Percentiles rank a stretch among this genome's conserved stretches.
phyloP scores from a whole-genome alignment of 2,113 vertebrate species.

The Vireo altiloquus region DNA sequence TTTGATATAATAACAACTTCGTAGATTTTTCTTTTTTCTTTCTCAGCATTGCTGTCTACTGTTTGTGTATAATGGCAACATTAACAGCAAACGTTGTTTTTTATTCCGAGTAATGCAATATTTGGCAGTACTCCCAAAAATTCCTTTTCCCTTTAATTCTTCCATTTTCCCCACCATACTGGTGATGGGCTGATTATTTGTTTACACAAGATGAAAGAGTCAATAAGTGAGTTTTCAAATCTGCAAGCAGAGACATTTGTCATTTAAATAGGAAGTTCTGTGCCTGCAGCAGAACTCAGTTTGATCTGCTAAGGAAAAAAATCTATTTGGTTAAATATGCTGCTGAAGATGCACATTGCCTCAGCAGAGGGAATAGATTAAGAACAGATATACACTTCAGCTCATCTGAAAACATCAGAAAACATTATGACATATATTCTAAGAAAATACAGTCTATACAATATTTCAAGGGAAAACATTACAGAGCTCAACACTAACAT shows the following conservation, averaged over 20 bases:
- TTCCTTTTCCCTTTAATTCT: constrained; percentile 2
- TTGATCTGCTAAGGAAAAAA: constrained; percentile 63
- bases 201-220: constrained; percentile 68
- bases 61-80: constrained; percentile 24
- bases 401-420: constrained; percentile 64
- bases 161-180: neutral
- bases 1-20: neutral
- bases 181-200: constrained; percentile 58
- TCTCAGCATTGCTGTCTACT: neutral
- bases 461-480: constrained; percentile 17
- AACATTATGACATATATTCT: constrained; percentile 56
- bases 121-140: constrained; percentile 56
- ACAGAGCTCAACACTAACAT: neutral
- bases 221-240: constrained; percentile 61
- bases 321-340: constrained; percentile 74
- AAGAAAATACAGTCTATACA: neutral
- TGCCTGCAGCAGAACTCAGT: constrained; percentile 70
- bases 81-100: constrained; percentile 31
- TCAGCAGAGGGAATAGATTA: constrained; percentile 66
- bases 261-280: constrained; percentile 70
- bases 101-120: constrained; percentile 53
- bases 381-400: constrained; percentile 47
- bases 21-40: constrained; percentile 48
- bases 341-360: constrained; percentile 65
- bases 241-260: constrained; percentile 68